Evolutionary conservation across 2,113 vertebrate genomes (phyloP).

Genomic region (Microcebus tavaratra): DNA sequence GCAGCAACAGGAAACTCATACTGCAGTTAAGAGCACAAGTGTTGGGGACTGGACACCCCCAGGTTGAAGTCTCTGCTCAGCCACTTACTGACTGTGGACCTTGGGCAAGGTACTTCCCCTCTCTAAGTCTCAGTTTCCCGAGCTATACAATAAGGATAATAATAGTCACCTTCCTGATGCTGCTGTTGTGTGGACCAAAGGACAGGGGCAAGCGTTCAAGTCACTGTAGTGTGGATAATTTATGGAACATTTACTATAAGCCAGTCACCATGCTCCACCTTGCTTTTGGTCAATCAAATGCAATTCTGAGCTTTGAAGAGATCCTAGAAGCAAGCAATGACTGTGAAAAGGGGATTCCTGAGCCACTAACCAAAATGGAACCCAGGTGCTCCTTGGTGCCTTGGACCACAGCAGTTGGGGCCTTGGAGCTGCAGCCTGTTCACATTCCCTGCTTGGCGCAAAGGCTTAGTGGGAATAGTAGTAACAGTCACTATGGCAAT

Average conservation of each 20-base stretch:
- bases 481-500: neutral
- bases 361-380: neutral
- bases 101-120: neutral
- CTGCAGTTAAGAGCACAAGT: neutral
- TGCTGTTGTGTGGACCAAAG: neutral
- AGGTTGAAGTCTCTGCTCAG: neutral
- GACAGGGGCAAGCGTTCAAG: neutral
- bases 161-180: neutral
- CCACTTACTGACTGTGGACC: neutral
- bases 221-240: neutral
- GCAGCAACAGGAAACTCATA: neutral
- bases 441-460: neutral
- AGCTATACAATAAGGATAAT: neutral
- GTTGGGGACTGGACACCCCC: neutral
- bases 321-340: neutral
- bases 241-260: neutral
- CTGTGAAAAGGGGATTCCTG: neutral
- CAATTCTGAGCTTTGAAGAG: neutral
- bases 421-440: neutral
- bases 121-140: neutral
- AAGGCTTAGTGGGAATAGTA: neutral
- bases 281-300: neutral
- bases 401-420: neutral
- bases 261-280: constrained; percentile 18
- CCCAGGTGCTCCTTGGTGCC: neutral